A percentile compares a stretch with the other conserved stretches of the same genome.
Conservation (phyloP, 92 coral and sea anemone species). For the Porites cylindrica region DNA sequence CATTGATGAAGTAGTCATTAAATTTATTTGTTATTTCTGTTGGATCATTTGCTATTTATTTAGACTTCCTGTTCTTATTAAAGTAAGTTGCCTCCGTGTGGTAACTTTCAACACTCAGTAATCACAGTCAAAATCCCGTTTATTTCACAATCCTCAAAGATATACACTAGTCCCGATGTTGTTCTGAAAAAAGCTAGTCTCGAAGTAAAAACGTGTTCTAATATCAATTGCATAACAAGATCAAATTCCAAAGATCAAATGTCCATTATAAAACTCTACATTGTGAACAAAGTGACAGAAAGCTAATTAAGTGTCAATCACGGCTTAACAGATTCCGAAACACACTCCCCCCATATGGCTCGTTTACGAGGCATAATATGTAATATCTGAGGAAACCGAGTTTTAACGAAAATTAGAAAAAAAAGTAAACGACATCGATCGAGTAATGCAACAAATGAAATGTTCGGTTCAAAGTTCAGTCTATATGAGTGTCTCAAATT, state of each 20-base stretch:
- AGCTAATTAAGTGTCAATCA: not conserved
- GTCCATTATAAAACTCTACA: constrained; percentile 15
- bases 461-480: constrained; percentile 10
- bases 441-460: constrained; percentile 14
- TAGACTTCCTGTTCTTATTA: too few species aligned
- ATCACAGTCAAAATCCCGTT: too few species aligned
- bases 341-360: constrained; percentile 68
- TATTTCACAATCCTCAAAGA: too few species aligned
- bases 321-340: not conserved
- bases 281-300: not conserved
- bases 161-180: not conserved
- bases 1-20: too few species aligned
- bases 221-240: constrained; percentile 3
- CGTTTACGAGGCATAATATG: constrained; percentile 56
- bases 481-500: constrained; percentile 3
- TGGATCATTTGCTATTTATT: too few species aligned
- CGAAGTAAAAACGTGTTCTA: constrained; percentile 3
- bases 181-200: constrained; percentile 7
- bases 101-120: too few species aligned
- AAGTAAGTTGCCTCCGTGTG: too few species aligned
- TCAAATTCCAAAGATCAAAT: not conserved
- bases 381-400: constrained; percentile 21
- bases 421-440: constrained; percentile 13
- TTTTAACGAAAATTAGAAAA: not conserved
- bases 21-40: too few species aligned